Percentiles rank a stretch among this genome's conserved stretches.
Conservation (phyloP, 2,888 invertebrate species). For the Cinara cedri region DNA sequence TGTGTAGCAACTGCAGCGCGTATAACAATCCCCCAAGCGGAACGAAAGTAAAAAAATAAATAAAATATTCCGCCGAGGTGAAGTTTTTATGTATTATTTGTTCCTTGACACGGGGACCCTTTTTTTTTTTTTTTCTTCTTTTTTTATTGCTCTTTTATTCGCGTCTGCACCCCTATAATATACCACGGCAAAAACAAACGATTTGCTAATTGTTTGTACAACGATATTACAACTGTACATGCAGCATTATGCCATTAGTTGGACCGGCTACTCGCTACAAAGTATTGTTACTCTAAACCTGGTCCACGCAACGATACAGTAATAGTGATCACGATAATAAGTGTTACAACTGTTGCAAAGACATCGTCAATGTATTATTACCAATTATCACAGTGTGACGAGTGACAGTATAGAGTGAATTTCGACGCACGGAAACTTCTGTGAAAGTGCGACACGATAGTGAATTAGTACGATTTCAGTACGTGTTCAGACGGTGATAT, state of each 20-base stretch:
- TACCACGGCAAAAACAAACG: conserved; percentile 32
- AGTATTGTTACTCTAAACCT: too few species aligned
- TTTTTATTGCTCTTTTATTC: conserved; percentile 42
- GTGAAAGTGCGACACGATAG: too few species aligned
- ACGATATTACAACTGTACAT: not conserved
- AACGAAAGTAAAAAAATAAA: conserved; percentile 35
- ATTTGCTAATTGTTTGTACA: conserved; percentile 42
- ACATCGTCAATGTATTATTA: too few species aligned
- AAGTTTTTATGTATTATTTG: conserved; percentile 35
- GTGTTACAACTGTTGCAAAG: too few species aligned
- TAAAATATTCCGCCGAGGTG: conserved; percentile 23
- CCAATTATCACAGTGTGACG: too few species aligned
- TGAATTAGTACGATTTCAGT: too few species aligned
- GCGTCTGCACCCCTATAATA: not conserved
- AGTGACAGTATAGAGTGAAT: too few species aligned
- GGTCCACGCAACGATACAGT: too few species aligned
- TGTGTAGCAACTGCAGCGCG: not conserved
- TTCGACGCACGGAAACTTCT: too few species aligned
- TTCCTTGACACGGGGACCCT: conserved; percentile 3
- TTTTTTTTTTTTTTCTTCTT: conserved; percentile 38
- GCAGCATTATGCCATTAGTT: not conserved
- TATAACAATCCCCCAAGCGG: conserved; percentile 36
- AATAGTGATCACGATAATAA: too few species aligned
- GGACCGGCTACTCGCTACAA: not conserved
- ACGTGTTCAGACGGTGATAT: too few species aligned